Percentiles rank a stretch among this genome's conserved stretches.
These are phyloP conservation scores for Drosophila gaucha DNA, from an alignment of 2,888 invertebrate genomes.

Conservation along the genomic window DNA sequence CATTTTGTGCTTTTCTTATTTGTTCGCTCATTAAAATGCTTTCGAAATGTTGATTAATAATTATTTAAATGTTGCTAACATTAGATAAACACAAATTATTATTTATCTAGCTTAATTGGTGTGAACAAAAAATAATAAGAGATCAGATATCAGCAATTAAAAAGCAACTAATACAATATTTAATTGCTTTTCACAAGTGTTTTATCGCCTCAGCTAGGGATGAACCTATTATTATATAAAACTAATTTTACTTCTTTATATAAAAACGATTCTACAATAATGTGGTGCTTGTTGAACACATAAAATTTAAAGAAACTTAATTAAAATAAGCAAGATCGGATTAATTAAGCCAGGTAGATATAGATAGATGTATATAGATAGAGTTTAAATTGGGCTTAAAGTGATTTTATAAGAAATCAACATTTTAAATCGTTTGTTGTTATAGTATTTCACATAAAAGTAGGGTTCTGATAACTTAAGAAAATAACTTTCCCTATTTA, in stretches of 20 bases:
- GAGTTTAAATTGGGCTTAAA: too few relatives aligned
- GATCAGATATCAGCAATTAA: conserved; percentile 10
- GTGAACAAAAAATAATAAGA: conserved; percentile 3
- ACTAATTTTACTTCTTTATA: not conserved
- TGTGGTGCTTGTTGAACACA: not conserved
- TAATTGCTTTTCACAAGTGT: not conserved
- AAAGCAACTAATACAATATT: not conserved
- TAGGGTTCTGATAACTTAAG: too few relatives aligned
- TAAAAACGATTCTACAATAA: too few relatives aligned
- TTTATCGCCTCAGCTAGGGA: not conserved
- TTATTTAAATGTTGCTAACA: conserved; percentile 11
- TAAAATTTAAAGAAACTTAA: not conserved
- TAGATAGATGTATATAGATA: too few relatives aligned
- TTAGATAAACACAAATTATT: conserved; percentile 8
- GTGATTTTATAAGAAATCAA: too few relatives aligned
- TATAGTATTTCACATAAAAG: too few relatives aligned
- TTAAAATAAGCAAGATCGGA: not conserved
- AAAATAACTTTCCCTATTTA: too few relatives aligned
- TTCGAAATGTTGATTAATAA: conserved; percentile 14
- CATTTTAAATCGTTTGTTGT: too few relatives aligned
- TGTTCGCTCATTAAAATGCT: conserved; percentile 6
- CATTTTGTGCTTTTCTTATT: not conserved
- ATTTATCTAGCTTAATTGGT: conserved; percentile 32
- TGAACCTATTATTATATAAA: not conserved
- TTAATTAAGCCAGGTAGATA: too few relatives aligned